Evolutionary conservation across 2,113 vertebrate genomes (phyloP).

Genomic region (Syngnathoides biaculeatus): DNA sequence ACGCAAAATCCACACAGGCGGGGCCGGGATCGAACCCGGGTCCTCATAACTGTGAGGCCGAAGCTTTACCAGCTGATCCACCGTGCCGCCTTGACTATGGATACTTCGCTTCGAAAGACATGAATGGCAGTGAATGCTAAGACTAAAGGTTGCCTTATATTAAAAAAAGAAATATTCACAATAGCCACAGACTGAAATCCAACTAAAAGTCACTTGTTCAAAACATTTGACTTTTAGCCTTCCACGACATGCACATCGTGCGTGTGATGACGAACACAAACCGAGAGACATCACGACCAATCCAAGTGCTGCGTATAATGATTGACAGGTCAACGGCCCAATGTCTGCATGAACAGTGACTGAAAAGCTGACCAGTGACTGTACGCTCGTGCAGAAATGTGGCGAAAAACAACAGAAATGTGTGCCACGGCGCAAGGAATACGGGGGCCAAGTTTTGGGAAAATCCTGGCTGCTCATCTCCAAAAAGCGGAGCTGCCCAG

Average conservation of each 20-base stretch:
- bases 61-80: no score
- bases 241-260: background rate
- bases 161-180: no score
- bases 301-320: slow-evolving; percentile 8
- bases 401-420: background rate
- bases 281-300: slow-evolving; percentile 3
- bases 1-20: no score
- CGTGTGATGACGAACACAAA: background rate
- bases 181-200: background rate
- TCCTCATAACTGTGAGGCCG: no score
- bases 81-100: no score
- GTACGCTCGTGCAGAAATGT: background rate
- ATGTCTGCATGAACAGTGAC: slow-evolving; percentile 2
- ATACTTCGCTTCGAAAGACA: no score
- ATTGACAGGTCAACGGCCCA: background rate
- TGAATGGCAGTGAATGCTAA: no score
- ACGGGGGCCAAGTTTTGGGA: background rate
- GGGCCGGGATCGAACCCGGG: no score
- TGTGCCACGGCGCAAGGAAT: background rate
- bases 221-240: background rate
- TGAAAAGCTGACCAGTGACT: background rate
- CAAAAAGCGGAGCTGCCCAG: background rate
- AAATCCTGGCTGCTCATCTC: background rate
- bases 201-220: background rate
- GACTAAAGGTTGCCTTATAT: no score